Evolutionary conservation across 2,888 invertebrate genomes (phyloP), one percentile per base, ranked within the genome.

Genomic region (Lymantria dispar): DNA sequence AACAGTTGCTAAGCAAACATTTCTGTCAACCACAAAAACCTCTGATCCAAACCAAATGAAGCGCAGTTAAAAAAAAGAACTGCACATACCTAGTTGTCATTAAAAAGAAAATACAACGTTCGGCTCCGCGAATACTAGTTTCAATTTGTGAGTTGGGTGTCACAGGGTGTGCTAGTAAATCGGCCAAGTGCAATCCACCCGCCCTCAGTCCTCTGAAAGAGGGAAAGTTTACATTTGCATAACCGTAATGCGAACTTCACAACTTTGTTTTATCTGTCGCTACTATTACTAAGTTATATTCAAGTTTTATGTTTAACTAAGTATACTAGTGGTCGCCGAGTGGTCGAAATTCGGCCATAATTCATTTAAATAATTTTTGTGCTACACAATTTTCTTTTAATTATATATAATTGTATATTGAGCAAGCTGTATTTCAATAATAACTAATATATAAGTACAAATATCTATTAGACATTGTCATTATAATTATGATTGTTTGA

Each of bases 211-310:
- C 63, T 61, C 60, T 48, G 54, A 74, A 79, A 81, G 77, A 84
- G 86, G 80, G 88, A 87, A 87, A 88, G 88, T 87, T 76, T 72
- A 74, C 80, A 87, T 88, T 88, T 83, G 82, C 88, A 88, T 87
- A 82, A 74, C 78, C 57, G 57, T 68, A 65, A 60, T 66, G 66
- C 60, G 56, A 72, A 76, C 72, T 74, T 72, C 72, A 56, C 49
- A 60, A 50, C 40, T 39, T 51, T 48, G 43, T 46, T 31, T 50
- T 58, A 40, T 52, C 42, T 43, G 36, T 46, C 10, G 8, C 8
- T 33, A 33, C 33, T 33, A 33, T 33, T 33, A 33, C 10, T 33
- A 10, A 33, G 33, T 33, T 33, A 8, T 33, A 10, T 33, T 33
- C 33, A 5, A 10, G 10, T 33, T 33, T 33, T 33, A 33, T 33